Evolutionary conservation across 2,888 invertebrate species (phyloP).

Genomic region (Lasius platythorax): DNA sequence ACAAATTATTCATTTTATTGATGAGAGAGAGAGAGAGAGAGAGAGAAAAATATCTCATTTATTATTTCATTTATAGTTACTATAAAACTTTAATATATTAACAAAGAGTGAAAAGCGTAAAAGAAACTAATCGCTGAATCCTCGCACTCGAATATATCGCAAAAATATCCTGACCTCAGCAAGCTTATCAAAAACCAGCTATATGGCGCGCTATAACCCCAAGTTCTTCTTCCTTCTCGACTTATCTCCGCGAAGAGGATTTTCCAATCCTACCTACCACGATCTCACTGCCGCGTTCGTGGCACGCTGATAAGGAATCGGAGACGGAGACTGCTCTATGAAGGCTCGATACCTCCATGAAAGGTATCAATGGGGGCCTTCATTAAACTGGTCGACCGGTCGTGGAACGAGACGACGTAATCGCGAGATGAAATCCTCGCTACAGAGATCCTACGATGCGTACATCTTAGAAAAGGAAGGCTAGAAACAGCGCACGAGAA

Average conservation of each 20-base stretch:
- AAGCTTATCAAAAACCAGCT: slow-evolving; percentile 28
- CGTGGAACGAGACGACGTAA: slow-evolving; percentile 13
- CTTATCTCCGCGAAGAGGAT: slow-evolving; percentile 47
- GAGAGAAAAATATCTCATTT: neutral
- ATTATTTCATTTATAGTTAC: neutral
- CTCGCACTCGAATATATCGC: neutral
- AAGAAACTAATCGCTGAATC: neutral
- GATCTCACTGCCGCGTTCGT: slow-evolving; percentile 27
- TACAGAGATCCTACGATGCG: slow-evolving; percentile 26
- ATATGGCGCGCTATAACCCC: neutral
- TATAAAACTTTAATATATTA: neutral
- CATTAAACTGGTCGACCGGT: slow-evolving; percentile 36
- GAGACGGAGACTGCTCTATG: slow-evolving; percentile 29
- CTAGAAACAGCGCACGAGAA: neutral
- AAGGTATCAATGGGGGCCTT: slow-evolving; percentile 20
- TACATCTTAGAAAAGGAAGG: neutral
- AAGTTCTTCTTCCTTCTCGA: slow-evolving; percentile 31
- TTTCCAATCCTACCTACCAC: slow-evolving; percentile 39
- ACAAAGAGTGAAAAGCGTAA: neutral
- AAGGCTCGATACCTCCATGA: slow-evolving; percentile 25
- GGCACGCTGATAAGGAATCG: slow-evolving; percentile 20
- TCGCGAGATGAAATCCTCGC: slow-evolving; percentile 31
- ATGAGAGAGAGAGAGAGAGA: neutral
- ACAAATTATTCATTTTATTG: neutral
- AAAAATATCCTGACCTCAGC: slow-evolving; percentile 32